Evolutionary conservation across 1,140 invertebrate genomes (phyloP).

Genomic region (Campoletis sonorensis): DNA sequence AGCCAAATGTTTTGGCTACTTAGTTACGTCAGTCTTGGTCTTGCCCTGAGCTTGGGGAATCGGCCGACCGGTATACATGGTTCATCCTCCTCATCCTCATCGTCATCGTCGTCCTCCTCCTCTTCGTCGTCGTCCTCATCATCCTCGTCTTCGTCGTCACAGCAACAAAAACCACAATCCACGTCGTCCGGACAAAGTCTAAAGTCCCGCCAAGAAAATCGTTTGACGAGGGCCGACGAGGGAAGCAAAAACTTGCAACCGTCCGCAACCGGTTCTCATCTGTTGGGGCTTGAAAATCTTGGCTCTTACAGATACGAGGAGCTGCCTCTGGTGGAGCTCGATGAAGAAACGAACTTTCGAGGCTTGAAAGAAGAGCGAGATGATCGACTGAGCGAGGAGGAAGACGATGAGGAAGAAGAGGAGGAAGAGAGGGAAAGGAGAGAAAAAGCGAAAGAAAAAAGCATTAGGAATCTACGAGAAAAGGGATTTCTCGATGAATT

Average conservation of each 20-base stretch:
- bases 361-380: no score
- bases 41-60: constrained; percentile 53
- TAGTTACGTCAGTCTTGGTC: constrained; percentile 53
- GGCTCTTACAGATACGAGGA: no score
- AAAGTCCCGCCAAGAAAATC: constrained; percentile 31
- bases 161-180: constrained; percentile 28
- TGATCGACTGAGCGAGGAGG: no score
- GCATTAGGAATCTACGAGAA: constrained; percentile 25
- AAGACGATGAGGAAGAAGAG: no score
- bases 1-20: constrained; percentile 55
- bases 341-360: no score
- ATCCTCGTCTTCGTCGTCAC: neutral
- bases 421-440: neutral
- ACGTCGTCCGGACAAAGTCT: constrained; percentile 10
- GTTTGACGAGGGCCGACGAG: constrained; percentile 8
- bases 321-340: no score
- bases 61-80: constrained; percentile 44
- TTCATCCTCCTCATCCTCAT: constrained; percentile 29
- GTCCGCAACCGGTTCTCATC: neutral
- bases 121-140: neutral
- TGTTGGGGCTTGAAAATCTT: neutral
- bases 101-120: constrained; percentile 28
- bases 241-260: neutral
- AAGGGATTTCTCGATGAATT: constrained; percentile 45
- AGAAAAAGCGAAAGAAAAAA: neutral